These are phyloP conservation scores for Latheticus oryzae DNA, from an alignment of 2,888 invertebrate species.

Conservation along the genomic window DNA sequence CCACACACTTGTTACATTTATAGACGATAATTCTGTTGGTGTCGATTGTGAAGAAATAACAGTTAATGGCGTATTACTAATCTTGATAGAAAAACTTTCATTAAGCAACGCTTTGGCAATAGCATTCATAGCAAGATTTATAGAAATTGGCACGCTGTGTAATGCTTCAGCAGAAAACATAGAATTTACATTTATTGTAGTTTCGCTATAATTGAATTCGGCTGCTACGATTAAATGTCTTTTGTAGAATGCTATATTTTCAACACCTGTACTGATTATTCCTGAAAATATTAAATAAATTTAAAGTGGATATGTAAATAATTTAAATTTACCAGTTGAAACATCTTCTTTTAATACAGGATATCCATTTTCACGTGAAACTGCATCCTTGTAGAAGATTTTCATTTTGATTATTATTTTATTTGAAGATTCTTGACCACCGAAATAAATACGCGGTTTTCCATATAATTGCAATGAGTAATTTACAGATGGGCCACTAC, in stretches of 20 bases:
- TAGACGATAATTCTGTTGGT: conserved; percentile 50
- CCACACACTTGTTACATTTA: conserved; percentile 58
- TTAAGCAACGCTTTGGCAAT: conserved; percentile 61
- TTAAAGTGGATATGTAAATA: conserved; percentile 15
- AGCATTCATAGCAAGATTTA: conserved; percentile 67
- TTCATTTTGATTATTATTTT: conserved; percentile 40
- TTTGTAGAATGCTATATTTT: conserved; percentile 65
- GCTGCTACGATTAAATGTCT: conserved; percentile 66
- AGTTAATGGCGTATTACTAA: conserved; percentile 59
- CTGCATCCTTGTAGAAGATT: conserved; percentile 47
- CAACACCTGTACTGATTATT: conserved; percentile 61
- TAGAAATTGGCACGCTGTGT: conserved; percentile 68
- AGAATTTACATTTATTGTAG: conserved; percentile 52
- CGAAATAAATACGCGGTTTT: conserved; percentile 56
- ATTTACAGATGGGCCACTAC: conserved; percentile 52
- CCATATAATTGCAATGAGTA: conserved; percentile 60
- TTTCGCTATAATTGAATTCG: conserved; percentile 61
- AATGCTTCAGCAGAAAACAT: conserved; percentile 66
- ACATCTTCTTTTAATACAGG: conserved; percentile 40
- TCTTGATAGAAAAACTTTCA: conserved; percentile 58
- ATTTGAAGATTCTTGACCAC: conserved; percentile 34
- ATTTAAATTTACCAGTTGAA: conserved; percentile 48
- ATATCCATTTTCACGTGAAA: conserved; percentile 44
- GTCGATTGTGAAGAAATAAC: conserved; percentile 40
- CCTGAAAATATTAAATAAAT: conserved; percentile 52